Base-by-base conservation (phyloP, 2,113 vertebrate genomes). In the Centropus bengalensis region DNA sequence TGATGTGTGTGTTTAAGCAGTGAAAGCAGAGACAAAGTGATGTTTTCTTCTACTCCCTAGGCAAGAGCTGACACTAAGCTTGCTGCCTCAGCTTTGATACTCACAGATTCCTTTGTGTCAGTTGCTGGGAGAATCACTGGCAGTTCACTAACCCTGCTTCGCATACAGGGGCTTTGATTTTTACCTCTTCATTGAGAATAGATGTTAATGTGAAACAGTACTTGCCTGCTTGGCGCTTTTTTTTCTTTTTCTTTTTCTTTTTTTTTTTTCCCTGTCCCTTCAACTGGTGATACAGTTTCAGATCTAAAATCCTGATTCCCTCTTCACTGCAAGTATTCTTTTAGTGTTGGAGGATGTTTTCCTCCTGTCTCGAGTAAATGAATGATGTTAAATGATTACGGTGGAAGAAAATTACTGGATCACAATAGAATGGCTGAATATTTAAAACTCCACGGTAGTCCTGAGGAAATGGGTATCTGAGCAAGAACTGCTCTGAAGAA, bases 21-120 rank as follows among this genome's bases (percentile, higher is more conserved):
- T 74, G 86, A 97, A 82, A 95, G 76, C 76, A 52, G 93, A 93
- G 90, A 96, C 97, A 97, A 93, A 89, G 91, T 94, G 86, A 91
- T 91, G 86, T 93, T 94, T 89, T 78, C 92, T 93, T 79, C 82
- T 82, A 82, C 33, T 96, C 95, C 88, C 74, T 95, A 74, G 90
- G 94, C 89, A 78, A 91, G 78, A 59, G 66, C 63, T 83, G 80
- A 91, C 91, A 90, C 89, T 82, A 85, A 84, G 90, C 92, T 91
- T 78, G 66, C 93, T 88, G 69, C 91, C 88, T 93, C 79, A 63
- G 58, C 86, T 74, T 74, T 82, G 67, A 84, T 88, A 92, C 86
- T 94, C 89, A 89, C 49, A 92, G 91, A 79, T 85, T 86, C 89
- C 94, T 95, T 91, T 86, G 88, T 97, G 92, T 84, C 69, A 90